Evolutionary conservation across 2,888 invertebrate species (phyloP).

Genomic region (Hemicrepidius hirtus): DNA sequence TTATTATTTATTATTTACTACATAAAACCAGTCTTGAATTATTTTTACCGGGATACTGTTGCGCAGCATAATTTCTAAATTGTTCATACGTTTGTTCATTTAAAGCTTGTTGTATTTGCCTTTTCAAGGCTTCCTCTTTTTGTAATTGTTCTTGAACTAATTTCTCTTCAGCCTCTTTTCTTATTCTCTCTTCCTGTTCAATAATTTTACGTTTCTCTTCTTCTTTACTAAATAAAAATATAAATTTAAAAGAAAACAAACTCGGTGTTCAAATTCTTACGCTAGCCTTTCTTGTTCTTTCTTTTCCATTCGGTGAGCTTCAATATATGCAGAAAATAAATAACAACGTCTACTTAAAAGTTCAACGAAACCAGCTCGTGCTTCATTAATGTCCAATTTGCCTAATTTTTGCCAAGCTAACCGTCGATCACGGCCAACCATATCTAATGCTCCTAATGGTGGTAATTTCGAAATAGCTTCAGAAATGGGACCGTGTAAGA

Average conservation of each 20-base stretch:
- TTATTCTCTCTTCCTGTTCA: conserved; percentile 76
- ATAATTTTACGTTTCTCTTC: conserved; percentile 76
- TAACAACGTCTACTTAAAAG: conserved; percentile 90
- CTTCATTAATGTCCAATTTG: conserved; percentile 87
- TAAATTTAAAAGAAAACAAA: background rate
- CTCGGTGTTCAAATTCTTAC: conserved; percentile 68
- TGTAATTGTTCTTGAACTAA: conserved; percentile 78
- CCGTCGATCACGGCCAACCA: conserved; percentile 94
- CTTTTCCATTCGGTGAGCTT: conserved; percentile 92
- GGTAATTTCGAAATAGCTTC: conserved; percentile 80
- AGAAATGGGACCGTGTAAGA: conserved; percentile 87
- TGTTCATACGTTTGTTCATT: conserved; percentile 96
- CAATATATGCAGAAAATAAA: conserved; percentile 92
- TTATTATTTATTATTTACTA: background rate
- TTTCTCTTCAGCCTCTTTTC: conserved; percentile 79
- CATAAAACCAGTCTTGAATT: no score
- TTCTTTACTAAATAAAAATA: conserved; percentile 69
- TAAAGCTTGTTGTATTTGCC: conserved; percentile 95
- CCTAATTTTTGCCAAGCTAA: conserved; percentile 96
- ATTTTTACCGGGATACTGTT: conserved; percentile 86
- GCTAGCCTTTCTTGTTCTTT: conserved; percentile 83
- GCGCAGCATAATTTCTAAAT: conserved; percentile 93
- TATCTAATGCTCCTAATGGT: conserved; percentile 93
- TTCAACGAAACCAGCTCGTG: conserved; percentile 94
- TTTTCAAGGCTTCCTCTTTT: conserved; percentile 79